These are phyloP conservation scores for Listronotus oregonensis DNA, from an alignment of 1,140 invertebrate genomes.

Conservation along the genomic window DNA sequence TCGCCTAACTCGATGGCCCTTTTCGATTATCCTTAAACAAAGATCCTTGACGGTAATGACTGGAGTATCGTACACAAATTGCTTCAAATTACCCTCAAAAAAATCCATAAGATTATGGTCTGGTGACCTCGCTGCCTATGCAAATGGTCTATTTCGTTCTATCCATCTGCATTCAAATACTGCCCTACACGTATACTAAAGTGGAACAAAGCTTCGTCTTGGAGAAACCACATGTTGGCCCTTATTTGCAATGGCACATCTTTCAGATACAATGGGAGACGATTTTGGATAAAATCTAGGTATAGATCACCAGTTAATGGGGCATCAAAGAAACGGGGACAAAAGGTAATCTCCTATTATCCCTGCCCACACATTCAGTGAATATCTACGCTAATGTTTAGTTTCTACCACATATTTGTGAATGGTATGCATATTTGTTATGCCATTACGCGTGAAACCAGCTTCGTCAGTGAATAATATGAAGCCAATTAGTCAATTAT, in stretches of 20 bases:
- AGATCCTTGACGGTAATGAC: no score
- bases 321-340: neutral
- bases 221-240: no score
- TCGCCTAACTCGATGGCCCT: no score
- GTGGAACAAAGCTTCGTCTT: no score
- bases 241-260: neutral
- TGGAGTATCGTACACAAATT: no score
- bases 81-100: no score
- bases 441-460: slow-evolving; percentile 6
- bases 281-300: slow-evolving; percentile 13
- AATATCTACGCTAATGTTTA: slow-evolving; percentile 17
- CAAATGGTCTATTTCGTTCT: slow-evolving; percentile 8
- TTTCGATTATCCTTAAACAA: no score
- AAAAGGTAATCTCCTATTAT: slow-evolving; percentile 8
- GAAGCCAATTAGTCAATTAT: neutral
- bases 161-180: neutral
- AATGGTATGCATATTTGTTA: slow-evolving; percentile 10
- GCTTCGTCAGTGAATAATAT: slow-evolving; percentile 19
- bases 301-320: slow-evolving; percentile 9
- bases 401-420: slow-evolving; percentile 8
- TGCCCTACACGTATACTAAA: no score
- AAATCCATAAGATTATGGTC: no score
- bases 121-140: neutral
- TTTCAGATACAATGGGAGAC: slow-evolving; percentile 4
- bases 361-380: slow-evolving; percentile 15